Conservation (phyloP, 2,797 vertebrate species). For the Mallotus villosus region DNA sequence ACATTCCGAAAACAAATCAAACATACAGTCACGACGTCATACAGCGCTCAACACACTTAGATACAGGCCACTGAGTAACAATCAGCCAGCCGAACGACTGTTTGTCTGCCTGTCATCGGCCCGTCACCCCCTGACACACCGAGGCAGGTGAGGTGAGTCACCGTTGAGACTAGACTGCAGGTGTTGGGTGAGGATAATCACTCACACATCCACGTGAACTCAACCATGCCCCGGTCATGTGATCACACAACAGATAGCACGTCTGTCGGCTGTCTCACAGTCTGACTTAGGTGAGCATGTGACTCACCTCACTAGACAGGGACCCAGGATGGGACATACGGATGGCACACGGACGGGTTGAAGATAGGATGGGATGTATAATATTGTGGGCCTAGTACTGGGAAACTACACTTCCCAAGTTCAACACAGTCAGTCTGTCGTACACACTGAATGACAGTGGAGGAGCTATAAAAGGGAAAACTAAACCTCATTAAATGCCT, state of each 20-base stretch:
- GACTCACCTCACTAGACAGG: too few species aligned
- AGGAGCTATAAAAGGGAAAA: background rate
- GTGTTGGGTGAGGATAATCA: slow-evolving; percentile 8
- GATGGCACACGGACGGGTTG: too few species aligned
- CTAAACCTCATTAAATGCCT: slow-evolving; percentile 4
- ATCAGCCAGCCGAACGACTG: slow-evolving; percentile 13
- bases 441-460: background rate
- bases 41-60: background rate
- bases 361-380: background rate
- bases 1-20: too few species aligned
- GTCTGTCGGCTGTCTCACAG: too few species aligned
- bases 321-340: too few species aligned
- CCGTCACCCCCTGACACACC: slow-evolving; percentile 29
- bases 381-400: background rate
- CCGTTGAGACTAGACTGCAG: slow-evolving; percentile 26
- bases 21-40: slow-evolving; percentile 22
- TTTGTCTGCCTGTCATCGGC: background rate
- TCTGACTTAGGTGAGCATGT: too few species aligned
- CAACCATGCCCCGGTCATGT: background rate
- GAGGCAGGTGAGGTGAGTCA: slow-evolving; percentile 33
- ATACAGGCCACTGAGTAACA: background rate
- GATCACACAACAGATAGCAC: slow-evolving; percentile 5
- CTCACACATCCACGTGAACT: too few species aligned
- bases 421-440: slow-evolving; percentile 7
- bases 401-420: background rate